Evolutionary conservation across 2,797 vertebrate species (phyloP), one percentile per base, ranked within the genome.

Genomic region (Anguilla obscura): DNA sequence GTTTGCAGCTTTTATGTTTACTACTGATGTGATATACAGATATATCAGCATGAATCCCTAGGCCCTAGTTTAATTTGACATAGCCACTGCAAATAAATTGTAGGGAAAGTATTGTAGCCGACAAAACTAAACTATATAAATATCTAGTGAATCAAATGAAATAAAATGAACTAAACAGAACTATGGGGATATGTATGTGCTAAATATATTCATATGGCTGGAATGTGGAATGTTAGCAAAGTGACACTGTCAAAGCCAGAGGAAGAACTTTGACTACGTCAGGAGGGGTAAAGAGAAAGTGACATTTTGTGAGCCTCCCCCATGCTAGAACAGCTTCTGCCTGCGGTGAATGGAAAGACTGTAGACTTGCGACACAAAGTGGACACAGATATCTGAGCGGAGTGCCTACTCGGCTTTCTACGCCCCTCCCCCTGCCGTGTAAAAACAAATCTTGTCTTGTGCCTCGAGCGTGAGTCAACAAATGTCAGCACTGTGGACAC

Each of bases 371-470:
- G 45, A 48, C 79, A 82, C 21, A n/a, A 50, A 40, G 33, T 76
- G 40, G 74, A 76, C 33, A 40, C 14, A 82, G 40, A 82, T 82
- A 48, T 82, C 18, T n/a, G 79, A 82, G 24, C 21, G 79, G 50
- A 82, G 79, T n/a, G 79, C 21, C n/a, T n/a, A n/a, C 33, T 24
- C 86, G 21, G 89, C 89, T 89, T 92, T 94, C 92, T 93, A n/a
- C 24, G 40, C 79, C 93, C 91, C 93, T 92, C 87, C 94, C 94
- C 90, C 45, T 3, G 27, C 27, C 30, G 93, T 92, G 93, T 92
- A 94, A 95, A 95, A 96, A 96, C 94, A 96, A 96, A 96, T 95
- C 94, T 95, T 92, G 93, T 95, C 96, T 95, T 96, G 94, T 95
- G 93, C 94, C 93, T 93, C 90, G 89, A 92, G 94, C 92, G 92